phyloP scores from a whole-genome alignment of 2,888 invertebrate species.

The Mallateleia sp. region DNA sequence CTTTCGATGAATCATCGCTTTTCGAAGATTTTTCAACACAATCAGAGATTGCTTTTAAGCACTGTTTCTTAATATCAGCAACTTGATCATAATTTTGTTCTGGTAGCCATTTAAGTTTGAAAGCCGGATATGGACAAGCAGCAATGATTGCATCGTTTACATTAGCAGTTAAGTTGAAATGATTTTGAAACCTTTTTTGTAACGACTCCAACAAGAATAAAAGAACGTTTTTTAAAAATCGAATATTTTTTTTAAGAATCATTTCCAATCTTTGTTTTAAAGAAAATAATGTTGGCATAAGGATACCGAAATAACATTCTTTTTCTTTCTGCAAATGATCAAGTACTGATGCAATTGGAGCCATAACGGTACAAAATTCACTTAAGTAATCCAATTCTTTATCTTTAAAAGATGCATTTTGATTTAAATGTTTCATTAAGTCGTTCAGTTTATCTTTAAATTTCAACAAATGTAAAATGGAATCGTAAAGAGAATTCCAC shows the following conservation, averaged over 20 bases:
- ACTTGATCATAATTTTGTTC: background rate
- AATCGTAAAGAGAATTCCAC: conserved; percentile 40
- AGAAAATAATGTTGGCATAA: conserved; percentile 23
- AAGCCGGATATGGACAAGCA: conserved; percentile 12
- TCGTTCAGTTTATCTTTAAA: conserved; percentile 24
- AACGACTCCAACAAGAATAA: background rate
- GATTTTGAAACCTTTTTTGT: conserved; percentile 1
- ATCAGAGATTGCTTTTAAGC: too few species aligned
- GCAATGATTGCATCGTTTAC: conserved; percentile 11
- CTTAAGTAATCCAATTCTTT: conserved; percentile 28
- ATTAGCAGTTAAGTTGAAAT: conserved; percentile 14
- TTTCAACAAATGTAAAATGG: conserved; percentile 18
- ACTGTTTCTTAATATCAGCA: background rate
- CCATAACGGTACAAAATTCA: conserved; percentile 31
- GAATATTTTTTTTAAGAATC: too few species aligned
- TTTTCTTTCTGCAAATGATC: conserved; percentile 26
- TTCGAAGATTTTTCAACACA: too few species aligned
- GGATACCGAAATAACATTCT: conserved; percentile 7
- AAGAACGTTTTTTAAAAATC: too few species aligned
- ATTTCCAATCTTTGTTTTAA: conserved; percentile 20
- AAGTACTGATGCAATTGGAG: conserved; percentile 3
- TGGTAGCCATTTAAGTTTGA: conserved; percentile 36
- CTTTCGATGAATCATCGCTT: too few species aligned
- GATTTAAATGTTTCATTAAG: background rate
- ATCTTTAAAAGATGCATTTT: conserved; percentile 1